These are phyloP conservation scores for Nanorana parkeri DNA, from an alignment of 2,113 vertebrate genomes.

Conservation along the genomic window DNA sequence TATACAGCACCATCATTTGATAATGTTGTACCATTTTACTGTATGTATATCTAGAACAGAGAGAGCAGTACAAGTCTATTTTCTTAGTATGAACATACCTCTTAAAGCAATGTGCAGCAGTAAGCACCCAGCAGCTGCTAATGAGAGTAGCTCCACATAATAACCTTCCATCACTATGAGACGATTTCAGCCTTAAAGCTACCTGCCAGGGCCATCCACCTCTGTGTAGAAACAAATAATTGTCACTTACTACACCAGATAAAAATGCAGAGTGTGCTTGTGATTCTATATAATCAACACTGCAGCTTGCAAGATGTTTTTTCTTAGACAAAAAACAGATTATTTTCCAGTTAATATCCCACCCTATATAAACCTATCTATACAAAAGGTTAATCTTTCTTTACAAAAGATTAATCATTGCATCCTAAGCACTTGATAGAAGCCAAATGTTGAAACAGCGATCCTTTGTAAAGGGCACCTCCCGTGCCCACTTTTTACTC, in stretches of 20 bases:
- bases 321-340: not conserved
- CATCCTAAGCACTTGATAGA: too few relatives aligned
- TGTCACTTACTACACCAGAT: slow-evolving; percentile 11
- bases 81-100: slow-evolving; percentile 70
- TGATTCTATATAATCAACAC: slow-evolving; percentile 34
- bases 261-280: slow-evolving; percentile 13
- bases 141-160: slow-evolving; percentile 94
- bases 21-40: not conserved
- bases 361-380: not conserved
- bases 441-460: too few relatives aligned
- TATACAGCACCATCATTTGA: not conserved
- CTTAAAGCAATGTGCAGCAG: slow-evolving; percentile 96
- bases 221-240: slow-evolving; percentile 67
- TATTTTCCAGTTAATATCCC: not conserved
- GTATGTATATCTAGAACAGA: not conserved
- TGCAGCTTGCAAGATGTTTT: slow-evolving; percentile 4
- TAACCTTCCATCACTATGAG: slow-evolving; percentile 86
- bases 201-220: slow-evolving; percentile 97
- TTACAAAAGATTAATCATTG: too few relatives aligned
- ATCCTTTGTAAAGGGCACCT: too few relatives aligned
- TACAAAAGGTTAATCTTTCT: too few relatives aligned
- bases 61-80: not conserved
- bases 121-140: slow-evolving; percentile 95
- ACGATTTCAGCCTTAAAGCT: slow-evolving; percentile 85
- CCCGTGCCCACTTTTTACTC: too few relatives aligned